phyloP scores from a whole-genome alignment of 2,113 vertebrate species.

The Taurulus bubalis region DNA sequence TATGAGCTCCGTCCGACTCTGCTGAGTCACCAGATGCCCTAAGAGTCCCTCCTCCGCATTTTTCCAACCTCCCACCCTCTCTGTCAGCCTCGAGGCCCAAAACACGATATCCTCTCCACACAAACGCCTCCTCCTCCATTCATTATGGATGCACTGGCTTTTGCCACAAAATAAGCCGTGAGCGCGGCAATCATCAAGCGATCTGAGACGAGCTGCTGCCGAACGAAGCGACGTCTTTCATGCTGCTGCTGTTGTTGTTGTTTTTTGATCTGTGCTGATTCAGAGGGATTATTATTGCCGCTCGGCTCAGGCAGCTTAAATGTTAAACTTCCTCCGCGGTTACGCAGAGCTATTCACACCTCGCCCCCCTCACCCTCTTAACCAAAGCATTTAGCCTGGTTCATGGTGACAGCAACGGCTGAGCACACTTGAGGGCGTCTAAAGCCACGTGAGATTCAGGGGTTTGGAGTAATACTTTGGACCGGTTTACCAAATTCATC shows the following conservation, averaged over 20 bases:
- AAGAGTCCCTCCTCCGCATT: neutral
- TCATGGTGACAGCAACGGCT: slow-evolving; percentile 14
- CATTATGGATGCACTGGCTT: slow-evolving; percentile 37
- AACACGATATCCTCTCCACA: slow-evolving; percentile 20
- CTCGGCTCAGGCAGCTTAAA: slow-evolving; percentile 28
- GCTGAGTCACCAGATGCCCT: slow-evolving; percentile 57
- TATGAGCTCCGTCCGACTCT: neutral
- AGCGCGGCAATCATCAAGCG: slow-evolving; percentile 3
- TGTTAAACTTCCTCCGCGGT: slow-evolving; percentile 8
- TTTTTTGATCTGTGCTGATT: neutral
- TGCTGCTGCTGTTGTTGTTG: neutral
- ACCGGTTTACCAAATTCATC: neutral
- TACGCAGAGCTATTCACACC: neutral
- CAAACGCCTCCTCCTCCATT: neutral
- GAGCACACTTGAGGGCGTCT: neutral
- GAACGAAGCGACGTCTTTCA: neutral
- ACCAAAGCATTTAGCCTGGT: slow-evolving; percentile 21
- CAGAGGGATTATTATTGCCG: slow-evolving; percentile 20
- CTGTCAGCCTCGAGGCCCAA: slow-evolving; percentile 23
- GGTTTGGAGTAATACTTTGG: neutral
- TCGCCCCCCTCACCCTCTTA: slow-evolving; percentile 11
- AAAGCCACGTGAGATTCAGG: neutral
- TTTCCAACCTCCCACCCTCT: neutral
- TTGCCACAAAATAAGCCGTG: slow-evolving; percentile 4
- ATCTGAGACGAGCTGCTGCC: neutral